Conservation (phyloP, 2,888 invertebrate species). For the Xestia xanthographa region DNA sequence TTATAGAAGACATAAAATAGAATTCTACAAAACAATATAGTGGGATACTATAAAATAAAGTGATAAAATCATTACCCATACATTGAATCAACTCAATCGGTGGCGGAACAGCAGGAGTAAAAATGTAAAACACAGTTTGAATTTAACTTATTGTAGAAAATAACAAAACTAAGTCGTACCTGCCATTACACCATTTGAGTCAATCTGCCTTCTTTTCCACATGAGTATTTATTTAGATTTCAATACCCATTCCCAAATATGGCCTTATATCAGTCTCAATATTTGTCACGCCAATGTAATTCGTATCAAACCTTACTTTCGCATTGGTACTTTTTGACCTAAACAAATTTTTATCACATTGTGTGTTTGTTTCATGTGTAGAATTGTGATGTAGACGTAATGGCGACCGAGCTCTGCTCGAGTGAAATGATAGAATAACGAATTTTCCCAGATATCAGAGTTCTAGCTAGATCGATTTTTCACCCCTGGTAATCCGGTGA, state of each 20-base stretch:
- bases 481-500: not conserved
- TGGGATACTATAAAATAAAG: constrained; percentile 6
- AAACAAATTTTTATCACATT: constrained; percentile 18
- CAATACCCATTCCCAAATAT: constrained; percentile 43
- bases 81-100: constrained; percentile 12
- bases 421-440: not conserved
- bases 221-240: constrained; percentile 36
- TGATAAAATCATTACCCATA: constrained; percentile 33
- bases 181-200: constrained; percentile 25
- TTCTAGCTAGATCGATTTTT: not conserved
- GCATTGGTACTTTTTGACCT: constrained; percentile 12
- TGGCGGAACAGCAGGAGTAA: constrained; percentile 2
- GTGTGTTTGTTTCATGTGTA: constrained; percentile 13
- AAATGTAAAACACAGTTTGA: constrained; percentile 9
- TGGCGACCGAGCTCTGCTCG: not conserved
- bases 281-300: constrained; percentile 38
- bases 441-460: not conserved
- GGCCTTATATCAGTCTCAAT: constrained; percentile 64
- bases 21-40: constrained; percentile 17
- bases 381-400: constrained; percentile 2
- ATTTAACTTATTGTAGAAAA: constrained; percentile 4
- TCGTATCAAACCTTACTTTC: constrained; percentile 1
- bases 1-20: constrained; percentile 3
- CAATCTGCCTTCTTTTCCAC: constrained; percentile 3
- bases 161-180: constrained; percentile 7